phyloP scores from a whole-genome alignment of 2,888 invertebrate genomes.

The Automeris io region DNA sequence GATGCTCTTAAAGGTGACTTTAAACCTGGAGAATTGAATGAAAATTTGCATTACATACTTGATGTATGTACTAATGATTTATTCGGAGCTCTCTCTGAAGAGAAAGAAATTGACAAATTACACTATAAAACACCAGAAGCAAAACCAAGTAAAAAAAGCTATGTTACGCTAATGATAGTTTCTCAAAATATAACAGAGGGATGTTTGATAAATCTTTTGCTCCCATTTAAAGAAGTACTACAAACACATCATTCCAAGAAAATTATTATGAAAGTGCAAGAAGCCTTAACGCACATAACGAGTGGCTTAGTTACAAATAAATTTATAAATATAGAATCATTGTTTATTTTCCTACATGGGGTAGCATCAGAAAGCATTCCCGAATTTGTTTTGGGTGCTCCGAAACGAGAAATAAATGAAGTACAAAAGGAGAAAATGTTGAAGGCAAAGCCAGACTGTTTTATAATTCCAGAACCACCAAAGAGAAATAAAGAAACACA shows the following conservation, averaged over 20 bases:
- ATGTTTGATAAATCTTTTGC: conserved; percentile 84
- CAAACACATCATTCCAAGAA: conserved; percentile 87
- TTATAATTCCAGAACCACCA: conserved; percentile 85
- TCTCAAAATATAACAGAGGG: conserved; percentile 87
- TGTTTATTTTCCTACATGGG: conserved; percentile 89
- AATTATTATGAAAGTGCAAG: conserved; percentile 85
- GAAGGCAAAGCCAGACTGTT: conserved; percentile 82
- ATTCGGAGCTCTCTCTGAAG: conserved; percentile 91
- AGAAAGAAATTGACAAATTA: conserved; percentile 93
- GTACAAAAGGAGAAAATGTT: conserved; percentile 74
- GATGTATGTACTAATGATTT: conserved; percentile 92
- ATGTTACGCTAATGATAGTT: conserved; percentile 88
- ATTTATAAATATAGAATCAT: conserved; percentile 82
- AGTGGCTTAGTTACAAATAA: conserved; percentile 90
- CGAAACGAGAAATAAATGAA: conserved; percentile 68
- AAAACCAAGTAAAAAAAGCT: conserved; percentile 89
- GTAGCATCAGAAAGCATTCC: conserved; percentile 89
- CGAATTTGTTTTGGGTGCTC: conserved; percentile 77
- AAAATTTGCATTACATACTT: conserved; percentile 84
- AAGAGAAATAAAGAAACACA: conserved; percentile 80
- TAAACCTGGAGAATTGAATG: conserved; percentile 86
- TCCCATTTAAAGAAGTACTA: conserved; percentile 89
- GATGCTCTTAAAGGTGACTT: conserved; percentile 83
- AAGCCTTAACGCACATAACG: conserved; percentile 86
- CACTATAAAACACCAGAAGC: conserved; percentile 89